These are phyloP conservation scores for Stigmatopora argus DNA, from an alignment of 2,113 vertebrate genomes.

Conservation along the genomic window DNA sequence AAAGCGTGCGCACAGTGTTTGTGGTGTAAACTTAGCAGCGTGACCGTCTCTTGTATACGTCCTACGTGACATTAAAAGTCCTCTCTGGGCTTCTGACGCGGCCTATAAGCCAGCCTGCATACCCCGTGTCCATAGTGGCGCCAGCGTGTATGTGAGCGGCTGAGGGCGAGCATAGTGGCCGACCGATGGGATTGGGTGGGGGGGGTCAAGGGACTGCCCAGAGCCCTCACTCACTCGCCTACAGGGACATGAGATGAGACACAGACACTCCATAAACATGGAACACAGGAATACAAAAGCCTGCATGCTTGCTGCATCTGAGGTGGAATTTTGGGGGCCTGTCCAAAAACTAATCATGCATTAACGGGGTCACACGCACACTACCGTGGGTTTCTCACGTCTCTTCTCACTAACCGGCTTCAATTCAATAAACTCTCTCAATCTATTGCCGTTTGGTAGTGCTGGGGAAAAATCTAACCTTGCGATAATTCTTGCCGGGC, in stretches of 20 bases:
- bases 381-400: background rate
- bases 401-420: background rate
- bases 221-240: slow-evolving; percentile 21
- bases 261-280: slow-evolving; percentile 22
- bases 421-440: background rate
- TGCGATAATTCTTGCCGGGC: background rate
- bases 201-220: slow-evolving; percentile 22
- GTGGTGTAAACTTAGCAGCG: background rate
- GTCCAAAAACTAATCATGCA: slow-evolving; percentile 8
- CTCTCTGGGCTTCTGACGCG: slow-evolving; percentile 16
- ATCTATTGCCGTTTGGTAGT: background rate
- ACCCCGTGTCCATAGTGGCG: slow-evolving; percentile 18
- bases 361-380: background rate
- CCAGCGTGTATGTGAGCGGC: slow-evolving; percentile 35
- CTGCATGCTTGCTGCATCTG: background rate
- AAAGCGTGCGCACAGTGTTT: background rate
- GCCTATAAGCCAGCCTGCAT: slow-evolving; percentile 13
- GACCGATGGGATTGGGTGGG: slow-evolving; percentile 18
- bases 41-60: slow-evolving; percentile 9
- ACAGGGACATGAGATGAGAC: slow-evolving; percentile 18
- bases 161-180: slow-evolving; percentile 36
- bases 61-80: slow-evolving; percentile 15
- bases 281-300: slow-evolving; percentile 6
- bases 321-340: slow-evolving; percentile 3
- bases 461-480: background rate